These are phyloP conservation scores for Sinotaia quadrata DNA, from an alignment of 2,888 invertebrate species.

Conservation along the genomic window DNA sequence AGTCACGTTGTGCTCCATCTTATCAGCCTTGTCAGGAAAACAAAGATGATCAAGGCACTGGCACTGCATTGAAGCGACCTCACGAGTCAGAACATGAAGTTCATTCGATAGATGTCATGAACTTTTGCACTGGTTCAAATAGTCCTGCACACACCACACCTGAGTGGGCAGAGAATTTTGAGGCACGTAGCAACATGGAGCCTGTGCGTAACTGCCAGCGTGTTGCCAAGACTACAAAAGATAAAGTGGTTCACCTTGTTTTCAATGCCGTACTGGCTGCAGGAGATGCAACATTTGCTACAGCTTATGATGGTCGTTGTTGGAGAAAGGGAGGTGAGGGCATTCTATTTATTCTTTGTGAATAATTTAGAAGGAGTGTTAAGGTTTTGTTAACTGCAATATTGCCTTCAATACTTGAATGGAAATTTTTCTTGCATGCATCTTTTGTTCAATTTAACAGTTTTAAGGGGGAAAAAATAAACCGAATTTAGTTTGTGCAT, in stretches of 20 bases:
- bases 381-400: no score
- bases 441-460: no score
- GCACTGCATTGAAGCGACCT: background rate
- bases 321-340: conserved; percentile 68
- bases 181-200: conserved; percentile 76
- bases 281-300: conserved; percentile 36
- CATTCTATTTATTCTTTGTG: background rate
- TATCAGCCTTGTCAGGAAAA: background rate
- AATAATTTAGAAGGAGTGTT: no score
- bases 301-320: conserved; percentile 41
- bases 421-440: no score
- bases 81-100: background rate
- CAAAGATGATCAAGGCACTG: background rate
- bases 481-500: no score
- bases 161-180: conserved; percentile 58
- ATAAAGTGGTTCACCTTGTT: conserved; percentile 79
- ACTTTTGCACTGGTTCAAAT: no score
- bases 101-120: background rate
- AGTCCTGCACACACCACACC: no score
- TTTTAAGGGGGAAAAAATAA: no score
- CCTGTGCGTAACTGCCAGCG: conserved; percentile 89
- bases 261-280: conserved; percentile 76
- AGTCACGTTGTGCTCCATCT: conserved; percentile 34
- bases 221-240: conserved; percentile 79
- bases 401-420: no score